phyloP scores from a whole-genome alignment of 2,797 vertebrate species.

The Pyrocephalus nanus region DNA sequence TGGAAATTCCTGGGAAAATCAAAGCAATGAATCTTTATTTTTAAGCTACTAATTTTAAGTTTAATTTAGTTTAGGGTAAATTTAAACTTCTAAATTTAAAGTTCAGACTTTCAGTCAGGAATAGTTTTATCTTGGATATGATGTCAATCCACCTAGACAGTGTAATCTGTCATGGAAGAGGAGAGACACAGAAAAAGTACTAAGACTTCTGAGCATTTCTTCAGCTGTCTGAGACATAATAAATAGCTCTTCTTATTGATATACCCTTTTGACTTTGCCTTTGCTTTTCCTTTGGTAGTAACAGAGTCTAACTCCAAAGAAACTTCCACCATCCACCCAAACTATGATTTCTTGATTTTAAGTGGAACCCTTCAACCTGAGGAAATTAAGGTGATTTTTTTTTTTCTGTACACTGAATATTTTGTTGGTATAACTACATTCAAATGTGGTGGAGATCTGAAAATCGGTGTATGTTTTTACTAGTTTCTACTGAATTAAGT shows the following conservation, averaged over 20 bases:
- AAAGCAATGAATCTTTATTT: neutral
- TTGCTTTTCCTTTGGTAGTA: neutral
- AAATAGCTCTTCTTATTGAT: neutral
- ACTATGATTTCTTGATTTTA: neutral
- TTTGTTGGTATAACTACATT: neutral
- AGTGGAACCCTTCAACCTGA: fast-evolving
- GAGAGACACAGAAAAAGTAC: neutral
- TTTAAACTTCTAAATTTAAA: neutral
- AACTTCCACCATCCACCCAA: neutral
- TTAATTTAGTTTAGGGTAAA: neutral
- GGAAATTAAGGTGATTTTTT: neutral
- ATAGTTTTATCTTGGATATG: neutral
- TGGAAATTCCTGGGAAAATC: neutral
- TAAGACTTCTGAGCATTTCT: neutral
- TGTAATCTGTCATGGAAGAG: neutral
- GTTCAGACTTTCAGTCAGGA: neutral
- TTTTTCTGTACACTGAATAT: neutral
- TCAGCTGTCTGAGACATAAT: neutral
- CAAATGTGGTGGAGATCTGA: neutral
- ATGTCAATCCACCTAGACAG: neutral
- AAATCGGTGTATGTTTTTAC: neutral
- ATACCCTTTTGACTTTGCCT: neutral
- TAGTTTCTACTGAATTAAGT: neutral
- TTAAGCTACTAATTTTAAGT: neutral
- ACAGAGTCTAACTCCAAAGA: neutral